Conservation (phyloP, 1,140 invertebrate species). For the Bombus waltoni region DNA sequence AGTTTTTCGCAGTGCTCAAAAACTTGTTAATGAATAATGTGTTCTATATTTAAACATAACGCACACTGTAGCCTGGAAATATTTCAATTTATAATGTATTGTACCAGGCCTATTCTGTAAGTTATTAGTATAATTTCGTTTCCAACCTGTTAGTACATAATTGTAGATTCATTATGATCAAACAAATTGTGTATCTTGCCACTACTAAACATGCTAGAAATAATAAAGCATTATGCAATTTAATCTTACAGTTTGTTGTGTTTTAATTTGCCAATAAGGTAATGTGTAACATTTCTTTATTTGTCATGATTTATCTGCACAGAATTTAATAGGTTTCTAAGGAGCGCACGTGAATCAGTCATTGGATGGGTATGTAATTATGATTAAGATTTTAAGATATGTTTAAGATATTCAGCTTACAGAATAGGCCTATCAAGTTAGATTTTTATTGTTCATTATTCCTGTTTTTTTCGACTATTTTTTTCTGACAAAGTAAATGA, state of each 20-base stretch:
- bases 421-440: conserved; percentile 77
- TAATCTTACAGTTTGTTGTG: conserved; percentile 65
- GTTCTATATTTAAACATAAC: conserved; percentile 59
- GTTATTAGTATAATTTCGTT: conserved; percentile 64
- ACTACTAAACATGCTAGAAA: conserved; percentile 74
- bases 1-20: conserved; percentile 45
- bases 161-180: conserved; percentile 65
- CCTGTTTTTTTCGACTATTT: neutral
- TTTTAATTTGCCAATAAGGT: conserved; percentile 55
- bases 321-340: conserved; percentile 48
- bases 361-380: conserved; percentile 73
- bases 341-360: conserved; percentile 43
- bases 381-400: conserved; percentile 58
- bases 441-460: neutral
- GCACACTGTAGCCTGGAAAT: conserved; percentile 70
- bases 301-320: conserved; percentile 10
- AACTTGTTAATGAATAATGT: conserved; percentile 41
- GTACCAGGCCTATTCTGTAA: conserved; percentile 80
- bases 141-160: conserved; percentile 57
- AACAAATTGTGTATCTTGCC: conserved; percentile 79
- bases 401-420: conserved; percentile 66
- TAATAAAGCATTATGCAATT: conserved; percentile 75
- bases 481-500: neutral
- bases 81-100: conserved; percentile 62
- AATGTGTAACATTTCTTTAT: neutral